Conservation (phyloP, 2,113 vertebrate genomes). For the Eupsittula cactorum region DNA sequence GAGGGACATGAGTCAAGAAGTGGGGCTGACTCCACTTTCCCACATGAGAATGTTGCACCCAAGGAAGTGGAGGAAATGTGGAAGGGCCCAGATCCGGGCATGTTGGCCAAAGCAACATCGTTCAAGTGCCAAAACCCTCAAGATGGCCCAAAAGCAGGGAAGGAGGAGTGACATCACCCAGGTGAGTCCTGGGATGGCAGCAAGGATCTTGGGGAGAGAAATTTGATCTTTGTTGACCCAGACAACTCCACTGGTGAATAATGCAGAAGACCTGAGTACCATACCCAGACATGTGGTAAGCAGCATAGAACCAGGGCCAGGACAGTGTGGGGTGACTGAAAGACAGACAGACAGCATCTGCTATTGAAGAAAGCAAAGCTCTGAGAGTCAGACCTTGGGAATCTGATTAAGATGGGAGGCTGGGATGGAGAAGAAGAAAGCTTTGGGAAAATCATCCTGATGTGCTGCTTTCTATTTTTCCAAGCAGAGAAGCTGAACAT, state of each 20-base stretch:
- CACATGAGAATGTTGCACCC: background rate
- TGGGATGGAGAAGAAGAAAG: background rate
- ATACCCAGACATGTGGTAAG: background rate
- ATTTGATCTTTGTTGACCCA: background rate
- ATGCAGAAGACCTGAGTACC: background rate
- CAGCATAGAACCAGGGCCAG: background rate
- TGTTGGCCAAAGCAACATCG: rapidly evolving
- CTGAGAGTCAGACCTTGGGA: background rate
- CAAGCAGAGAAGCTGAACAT: background rate
- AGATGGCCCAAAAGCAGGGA: background rate
- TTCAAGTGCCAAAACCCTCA: background rate
- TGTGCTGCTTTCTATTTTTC: background rate
- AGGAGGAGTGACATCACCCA: background rate
- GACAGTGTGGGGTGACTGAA: background rate
- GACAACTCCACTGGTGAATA: background rate
- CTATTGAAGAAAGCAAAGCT: background rate
- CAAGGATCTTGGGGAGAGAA: background rate
- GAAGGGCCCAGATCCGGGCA: background rate
- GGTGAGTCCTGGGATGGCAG: background rate
- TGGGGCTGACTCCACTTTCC: background rate
- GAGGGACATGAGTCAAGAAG: background rate
- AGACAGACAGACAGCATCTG: background rate
- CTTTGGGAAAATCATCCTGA: background rate
- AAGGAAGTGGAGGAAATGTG: background rate
- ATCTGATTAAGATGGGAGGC: background rate